These are phyloP conservation scores for Poliocrania exsul DNA, from an alignment of 2,797 vertebrate species.

Conservation along the genomic window DNA sequence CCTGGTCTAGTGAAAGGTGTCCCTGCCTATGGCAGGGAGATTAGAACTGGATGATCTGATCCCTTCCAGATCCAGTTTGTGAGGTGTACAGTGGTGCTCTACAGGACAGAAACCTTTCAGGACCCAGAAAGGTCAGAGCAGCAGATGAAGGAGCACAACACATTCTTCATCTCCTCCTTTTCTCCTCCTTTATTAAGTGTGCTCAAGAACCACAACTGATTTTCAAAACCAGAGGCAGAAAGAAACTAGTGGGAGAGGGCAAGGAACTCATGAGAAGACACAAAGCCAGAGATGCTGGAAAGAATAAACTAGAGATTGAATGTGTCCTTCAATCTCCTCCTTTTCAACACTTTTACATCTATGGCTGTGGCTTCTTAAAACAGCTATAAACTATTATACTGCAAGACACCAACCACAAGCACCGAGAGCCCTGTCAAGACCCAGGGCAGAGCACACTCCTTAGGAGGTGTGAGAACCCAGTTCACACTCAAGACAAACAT, in stretches of 20 bases:
- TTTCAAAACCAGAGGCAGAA: not conserved
- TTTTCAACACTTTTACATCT: not conserved
- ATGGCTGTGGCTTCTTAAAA: not conserved
- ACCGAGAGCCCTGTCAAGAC: not conserved
- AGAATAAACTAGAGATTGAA: not conserved
- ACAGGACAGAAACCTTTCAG: not conserved
- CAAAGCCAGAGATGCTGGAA: accelerated
- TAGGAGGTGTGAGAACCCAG: not conserved
- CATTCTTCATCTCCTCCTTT: not conserved
- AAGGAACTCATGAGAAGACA: not conserved
- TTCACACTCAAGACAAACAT: not conserved
- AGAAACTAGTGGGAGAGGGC: not conserved
- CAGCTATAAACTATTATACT: not conserved
- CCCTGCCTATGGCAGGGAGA: not conserved
- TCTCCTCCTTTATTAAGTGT: not conserved
- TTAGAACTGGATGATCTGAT: not conserved
- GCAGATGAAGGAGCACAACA: not conserved
- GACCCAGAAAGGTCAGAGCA: not conserved
- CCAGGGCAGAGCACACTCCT: accelerated
- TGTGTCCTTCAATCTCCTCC: not conserved
- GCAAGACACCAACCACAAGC: not conserved
- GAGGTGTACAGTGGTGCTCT: not conserved
- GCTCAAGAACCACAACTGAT: not conserved
- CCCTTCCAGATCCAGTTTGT: not conserved
- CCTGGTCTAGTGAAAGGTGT: not conserved